Base-by-base conservation (phyloP, 2,113 vertebrate genomes). In the Xiphophorus couchianus region DNA sequence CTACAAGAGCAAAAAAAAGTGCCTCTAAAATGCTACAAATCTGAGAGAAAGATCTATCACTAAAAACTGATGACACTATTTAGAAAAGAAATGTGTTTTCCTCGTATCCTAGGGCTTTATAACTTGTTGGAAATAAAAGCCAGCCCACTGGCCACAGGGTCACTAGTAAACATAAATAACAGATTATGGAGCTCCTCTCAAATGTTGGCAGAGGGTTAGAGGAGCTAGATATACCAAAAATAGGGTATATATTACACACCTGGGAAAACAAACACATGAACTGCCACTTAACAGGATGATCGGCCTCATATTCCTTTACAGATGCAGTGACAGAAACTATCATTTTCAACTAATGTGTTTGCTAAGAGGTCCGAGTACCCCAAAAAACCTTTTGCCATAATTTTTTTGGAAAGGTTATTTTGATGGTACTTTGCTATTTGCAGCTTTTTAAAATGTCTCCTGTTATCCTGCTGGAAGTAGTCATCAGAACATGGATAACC, bases 101-200 rank as follows among this genome's bases (percentile, higher is more conserved):
- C 74, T 84, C 72, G 73, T 89, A 72, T 90, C 90, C 84, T 78
- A 76, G 35, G 91, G 84, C 89, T 74, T 89, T 84, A 89, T 90
- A 92, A 89, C 89, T 90, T 90, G 84, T 83, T 77, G 89, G 90
- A 84, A 84, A 83, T 84, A 66, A 83, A 77, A 91, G 88, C 87
- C 89, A 87, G 88, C 91, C 93, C 92, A 91, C 92, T 88, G 94
- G 94, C 93, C 90, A 93, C 90, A 91, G 83, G 86, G 93, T 89
- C 94, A 94, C 92, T 92, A 87, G 87, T 84, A 92, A 95, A 95
- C 94, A 95, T 94, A 94, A 94, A 94, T 95, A 94, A 94, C 90
- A 89, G 84, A 89, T 87, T 82, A 85, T 82, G 66, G 87, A 77
- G 80, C 85, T 88, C 35, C 61, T 86, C 88, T 92, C 92, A 84